These are phyloP conservation scores for Calosoma granatense DNA, from an alignment of 1,140 invertebrate genomes.

Conservation along the genomic window DNA sequence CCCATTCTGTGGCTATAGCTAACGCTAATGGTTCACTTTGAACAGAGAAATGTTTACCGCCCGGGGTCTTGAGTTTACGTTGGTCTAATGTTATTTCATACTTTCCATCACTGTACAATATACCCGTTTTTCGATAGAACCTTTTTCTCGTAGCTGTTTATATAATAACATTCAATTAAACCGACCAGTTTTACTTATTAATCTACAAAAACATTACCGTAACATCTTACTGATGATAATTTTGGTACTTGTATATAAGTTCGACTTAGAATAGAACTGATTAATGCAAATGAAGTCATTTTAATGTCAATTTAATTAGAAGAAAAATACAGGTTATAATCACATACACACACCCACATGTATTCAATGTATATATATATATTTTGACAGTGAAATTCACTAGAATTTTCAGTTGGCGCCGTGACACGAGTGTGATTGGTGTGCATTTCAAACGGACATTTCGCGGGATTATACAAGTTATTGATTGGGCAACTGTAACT, in stretches of 20 bases:
- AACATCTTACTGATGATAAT: neutral
- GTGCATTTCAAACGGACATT: neutral
- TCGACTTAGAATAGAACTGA: neutral
- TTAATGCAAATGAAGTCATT: neutral
- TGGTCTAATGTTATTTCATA: slow-evolving; percentile 74
- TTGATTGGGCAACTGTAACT: neutral
- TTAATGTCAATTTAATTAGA: no score
- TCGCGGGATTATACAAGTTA: neutral
- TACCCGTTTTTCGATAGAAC: slow-evolving; percentile 60
- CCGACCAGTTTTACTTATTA: no score
- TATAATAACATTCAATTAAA: slow-evolving; percentile 9
- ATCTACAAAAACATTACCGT: no score
- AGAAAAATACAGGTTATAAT: no score
- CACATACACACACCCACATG: no score
- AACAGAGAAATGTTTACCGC: slow-evolving; percentile 65
- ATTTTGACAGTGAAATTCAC: neutral
- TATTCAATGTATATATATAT: no score
- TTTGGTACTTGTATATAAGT: neutral
- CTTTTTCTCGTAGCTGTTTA: slow-evolving; percentile 43
- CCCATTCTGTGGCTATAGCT: slow-evolving; percentile 87
- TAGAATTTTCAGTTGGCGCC: neutral
- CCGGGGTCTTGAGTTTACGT: slow-evolving; percentile 79
- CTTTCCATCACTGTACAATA: slow-evolving; percentile 47
- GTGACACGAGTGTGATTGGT: neutral
- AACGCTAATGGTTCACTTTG: slow-evolving; percentile 80